phyloP scores from a whole-genome alignment of 2,113 vertebrate species.

The Muntiacus muntjak region DNA sequence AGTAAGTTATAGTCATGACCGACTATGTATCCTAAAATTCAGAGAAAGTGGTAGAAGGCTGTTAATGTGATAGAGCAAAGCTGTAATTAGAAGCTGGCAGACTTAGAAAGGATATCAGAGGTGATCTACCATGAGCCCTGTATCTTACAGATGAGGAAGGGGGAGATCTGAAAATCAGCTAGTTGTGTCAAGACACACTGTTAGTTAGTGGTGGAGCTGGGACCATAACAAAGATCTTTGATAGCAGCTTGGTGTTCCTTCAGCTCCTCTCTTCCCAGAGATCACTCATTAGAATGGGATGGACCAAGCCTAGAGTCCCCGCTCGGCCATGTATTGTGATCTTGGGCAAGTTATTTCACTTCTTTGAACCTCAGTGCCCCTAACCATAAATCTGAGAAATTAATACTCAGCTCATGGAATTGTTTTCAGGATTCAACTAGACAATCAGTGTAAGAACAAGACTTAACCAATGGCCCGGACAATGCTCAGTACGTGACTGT shows the following conservation, averaged over 20 bases:
- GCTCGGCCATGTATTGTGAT: neutral
- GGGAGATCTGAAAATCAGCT: neutral
- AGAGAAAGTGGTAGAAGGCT: neutral
- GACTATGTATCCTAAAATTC: neutral
- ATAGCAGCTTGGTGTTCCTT: neutral
- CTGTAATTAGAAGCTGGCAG: neutral
- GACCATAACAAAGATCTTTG: neutral
- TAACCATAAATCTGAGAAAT: neutral
- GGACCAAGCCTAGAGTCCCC: neutral
- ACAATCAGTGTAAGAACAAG: neutral
- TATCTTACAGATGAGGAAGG: neutral
- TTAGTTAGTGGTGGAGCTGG: neutral
- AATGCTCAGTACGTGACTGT: neutral
- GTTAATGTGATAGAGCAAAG: neutral
- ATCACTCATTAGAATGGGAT: neutral
- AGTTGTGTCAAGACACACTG: neutral
- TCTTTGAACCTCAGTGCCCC: neutral
- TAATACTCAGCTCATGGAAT: neutral
- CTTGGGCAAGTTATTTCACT: neutral
- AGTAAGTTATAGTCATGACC: neutral
- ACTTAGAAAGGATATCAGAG: neutral
- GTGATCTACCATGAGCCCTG: neutral
- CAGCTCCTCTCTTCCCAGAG: neutral
- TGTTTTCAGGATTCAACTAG: conserved; percentile 20
- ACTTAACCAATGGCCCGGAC: neutral